A percentile compares a stretch with the other conserved stretches of the same genome.
These are phyloP conservation scores for Camponotus floridanus DNA, from an alignment of 1,140 invertebrate genomes.

Conservation along the genomic window DNA sequence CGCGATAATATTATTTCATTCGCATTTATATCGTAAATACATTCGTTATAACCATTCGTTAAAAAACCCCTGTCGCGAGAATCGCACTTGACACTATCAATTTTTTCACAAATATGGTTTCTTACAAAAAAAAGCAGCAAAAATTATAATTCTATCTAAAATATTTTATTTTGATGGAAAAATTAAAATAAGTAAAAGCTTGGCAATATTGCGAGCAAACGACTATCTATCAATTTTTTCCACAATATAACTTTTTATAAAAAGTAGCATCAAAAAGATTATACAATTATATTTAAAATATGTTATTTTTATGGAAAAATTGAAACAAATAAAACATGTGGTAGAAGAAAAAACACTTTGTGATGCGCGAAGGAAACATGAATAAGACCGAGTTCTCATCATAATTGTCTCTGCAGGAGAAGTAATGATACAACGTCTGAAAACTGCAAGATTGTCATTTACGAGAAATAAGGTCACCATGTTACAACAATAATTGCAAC, in stretches of 20 bases:
- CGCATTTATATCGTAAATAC: not conserved
- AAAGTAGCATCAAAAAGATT: no score
- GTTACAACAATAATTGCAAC: constrained; percentile 52
- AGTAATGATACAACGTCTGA: not conserved
- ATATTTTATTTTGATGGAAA: not conserved
- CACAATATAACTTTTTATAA: no score
- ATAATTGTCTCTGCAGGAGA: not conserved
- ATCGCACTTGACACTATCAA: not conserved
- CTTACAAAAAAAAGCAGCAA: not conserved
- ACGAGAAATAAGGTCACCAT: constrained; percentile 45
- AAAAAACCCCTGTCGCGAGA: not conserved
- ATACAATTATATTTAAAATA: not conserved
- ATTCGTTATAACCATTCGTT: not conserved
- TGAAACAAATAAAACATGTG: no score
- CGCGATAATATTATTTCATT: not conserved
- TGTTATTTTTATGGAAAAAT: not conserved
- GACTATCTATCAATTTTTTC: no score
- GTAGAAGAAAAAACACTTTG: no score
- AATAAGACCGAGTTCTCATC: not conserved
- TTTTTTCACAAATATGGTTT: not conserved
- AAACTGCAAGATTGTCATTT: constrained; percentile 51
- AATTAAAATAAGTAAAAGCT: no score
- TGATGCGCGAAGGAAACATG: not conserved
- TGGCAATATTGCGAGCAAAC: no score
- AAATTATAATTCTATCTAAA: not conserved